Base-by-base conservation (phyloP, 37 sponge, comb jelly and placozoan species). In the Tethya wilhelma region DNA sequence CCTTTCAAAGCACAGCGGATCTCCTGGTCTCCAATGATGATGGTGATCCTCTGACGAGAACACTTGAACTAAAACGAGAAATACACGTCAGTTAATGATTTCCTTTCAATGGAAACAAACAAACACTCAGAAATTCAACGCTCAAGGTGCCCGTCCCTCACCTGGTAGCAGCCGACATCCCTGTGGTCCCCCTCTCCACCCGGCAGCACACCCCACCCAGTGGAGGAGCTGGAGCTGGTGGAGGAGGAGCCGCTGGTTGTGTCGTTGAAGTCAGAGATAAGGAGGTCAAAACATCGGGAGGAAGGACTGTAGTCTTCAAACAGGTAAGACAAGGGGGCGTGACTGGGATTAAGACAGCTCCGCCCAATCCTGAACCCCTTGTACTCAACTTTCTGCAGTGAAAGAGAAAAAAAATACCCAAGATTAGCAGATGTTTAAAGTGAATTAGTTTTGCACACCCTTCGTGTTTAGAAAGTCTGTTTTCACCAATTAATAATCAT, bases 21-120 rank as follows among this genome's bases (percentile, higher is more conserved):
- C 7, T 17, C 26, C 26, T 69, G 34, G 58, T 65, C 37, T 20
- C 56, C 80, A 6, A 80, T 29, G 8, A 17, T 30, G n/a, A 80
- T 55, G 8, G 58, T 28, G 17, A 80, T 42, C 25, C 70, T 19
- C n/a, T 26, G 38, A 30, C 56, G 40, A 69, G 39, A 57, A 43
- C 80, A 80, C 39, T 53, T 58, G 42, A 56, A 38, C 77, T 85
- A n/a, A n/a, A n/a, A n/a, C n/a, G n/a, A n/a, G n/a, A n/a, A n/a
- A n/a, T n/a, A n/a, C n/a, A n/a, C n/a, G n/a, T n/a, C n/a, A n/a
- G 14, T 49, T 49, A 49, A 49, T 49, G 53, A 14, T n/a, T n/a
- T n/a, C n/a, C n/a, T n/a, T n/a, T 49, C 53, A 49, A 9, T 49
- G 53, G 14, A 49, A 49, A 49, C 14, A 19, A 49, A 49, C 14